Conservation (phyloP, 2,113 vertebrate genomes). For the Chlamydotis undulata region DNA sequence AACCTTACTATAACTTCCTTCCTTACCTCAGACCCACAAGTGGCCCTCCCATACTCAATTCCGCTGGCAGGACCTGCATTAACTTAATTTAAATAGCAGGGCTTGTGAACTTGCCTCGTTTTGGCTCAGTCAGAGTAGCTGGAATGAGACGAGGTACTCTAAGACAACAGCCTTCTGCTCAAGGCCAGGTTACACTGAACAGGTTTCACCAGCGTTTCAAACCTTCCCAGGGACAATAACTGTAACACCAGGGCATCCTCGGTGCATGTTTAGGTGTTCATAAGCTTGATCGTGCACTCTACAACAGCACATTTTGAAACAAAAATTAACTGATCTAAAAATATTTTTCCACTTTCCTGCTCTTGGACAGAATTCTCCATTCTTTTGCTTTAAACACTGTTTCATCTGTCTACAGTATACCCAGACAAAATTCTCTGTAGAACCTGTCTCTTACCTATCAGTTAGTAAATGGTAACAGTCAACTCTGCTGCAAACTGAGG, state of each 20-base stretch:
- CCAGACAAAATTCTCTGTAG: neutral
- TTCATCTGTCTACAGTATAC: neutral
- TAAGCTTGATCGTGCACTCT: neutral
- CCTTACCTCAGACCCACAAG: neutral
- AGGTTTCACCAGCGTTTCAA: neutral
- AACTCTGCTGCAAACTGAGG: neutral
- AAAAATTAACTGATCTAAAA: neutral
- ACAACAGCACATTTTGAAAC: rapidly evolving
- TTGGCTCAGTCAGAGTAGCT: neutral
- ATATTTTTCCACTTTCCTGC: neutral
- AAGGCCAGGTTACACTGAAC: neutral
- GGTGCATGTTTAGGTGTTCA: neutral
- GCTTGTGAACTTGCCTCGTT: neutral
- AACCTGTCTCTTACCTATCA: neutral
- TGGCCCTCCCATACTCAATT: neutral
- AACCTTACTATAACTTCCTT: neutral
- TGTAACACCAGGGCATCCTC: neutral
- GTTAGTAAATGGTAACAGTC: neutral
- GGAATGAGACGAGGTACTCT: neutral
- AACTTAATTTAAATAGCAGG: neutral
- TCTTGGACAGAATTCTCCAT: neutral
- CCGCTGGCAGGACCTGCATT: neutral
- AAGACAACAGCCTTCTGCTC: neutral
- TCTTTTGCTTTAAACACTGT: neutral
- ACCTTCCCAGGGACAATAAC: neutral